Evolutionary conservation across 2,888 invertebrate genomes (phyloP), one percentile per base, ranked within the genome.

Genomic region (Dryobota labecula): DNA sequence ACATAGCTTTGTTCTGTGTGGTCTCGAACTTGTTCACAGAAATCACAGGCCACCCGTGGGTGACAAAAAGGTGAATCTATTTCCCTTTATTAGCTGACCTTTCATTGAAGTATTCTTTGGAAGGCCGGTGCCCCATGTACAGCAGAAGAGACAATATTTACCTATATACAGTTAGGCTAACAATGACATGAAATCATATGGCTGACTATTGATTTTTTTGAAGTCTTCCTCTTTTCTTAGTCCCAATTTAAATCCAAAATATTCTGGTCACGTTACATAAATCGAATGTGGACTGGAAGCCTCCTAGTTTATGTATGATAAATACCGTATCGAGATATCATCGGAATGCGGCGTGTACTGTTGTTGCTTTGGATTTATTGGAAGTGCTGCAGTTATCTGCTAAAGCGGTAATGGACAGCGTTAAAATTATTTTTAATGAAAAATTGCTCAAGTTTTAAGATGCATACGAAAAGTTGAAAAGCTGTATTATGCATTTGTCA

Each of bases 241-340:
- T 84, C 83, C 67, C 53, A 61, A 0, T 60, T 75, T 60, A 18
- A 66, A 43, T 64, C 58, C 33, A 51, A 56, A 73, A 76, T 51
- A 71, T 77, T 72, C 62, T 84, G 80, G 86, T 80, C 82, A 85
- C 86, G 84, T 90, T 88, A 80, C 78, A 85, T 82, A 83, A 81
- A 85, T 84, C 80, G 76, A 81, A 80, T 80, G 74, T 78, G 60
- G 73, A 85, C 63, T 84, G 54, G 64, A 64, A 67, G 84, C 86
- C 84, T 80, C 82, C 72, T 85, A 85, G 85, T 88, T 87, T 86
- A 87, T 86, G 86, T 90, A 90, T 91, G 92, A 92, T 90, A 92
- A 90, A 91, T 91, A 87, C 86, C 85, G 84, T 87, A 87, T 83
- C 83, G 77, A 88, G 89, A 90, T 89, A 89, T 84, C 82, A 90